These are phyloP conservation scores for Scophthalmus maximus DNA, from an alignment of 2,113 vertebrate genomes.

Conservation along the genomic window DNA sequence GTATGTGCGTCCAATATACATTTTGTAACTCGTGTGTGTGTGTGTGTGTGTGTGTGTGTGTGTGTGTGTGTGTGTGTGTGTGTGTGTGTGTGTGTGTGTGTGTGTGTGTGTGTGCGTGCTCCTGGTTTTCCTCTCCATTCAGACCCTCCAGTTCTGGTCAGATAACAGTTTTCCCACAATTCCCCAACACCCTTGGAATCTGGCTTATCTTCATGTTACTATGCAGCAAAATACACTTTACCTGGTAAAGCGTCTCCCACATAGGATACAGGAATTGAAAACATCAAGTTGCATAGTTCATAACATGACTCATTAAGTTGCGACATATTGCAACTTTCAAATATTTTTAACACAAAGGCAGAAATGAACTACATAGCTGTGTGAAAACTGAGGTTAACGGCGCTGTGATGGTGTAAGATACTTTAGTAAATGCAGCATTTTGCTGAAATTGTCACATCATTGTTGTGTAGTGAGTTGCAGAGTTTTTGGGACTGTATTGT, in stretches of 20 bases:
- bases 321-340: background rate
- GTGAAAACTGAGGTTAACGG: too few species aligned
- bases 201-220: background rate
- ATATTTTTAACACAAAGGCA: background rate
- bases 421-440: background rate
- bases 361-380: background rate
- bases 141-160: constrained; percentile 23
- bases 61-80: background rate
- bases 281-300: background rate
- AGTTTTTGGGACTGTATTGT: background rate
- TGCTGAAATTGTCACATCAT: background rate
- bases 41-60: background rate
- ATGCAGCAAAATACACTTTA: background rate
- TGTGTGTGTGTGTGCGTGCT: background rate
- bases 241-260: constrained; percentile 13
- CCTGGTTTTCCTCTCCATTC: constrained; percentile 21
- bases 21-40: background rate
- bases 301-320: background rate
- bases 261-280: constrained; percentile 6
- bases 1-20: background rate
- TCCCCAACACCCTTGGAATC: constrained; percentile 3
- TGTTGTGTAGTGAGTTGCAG: background rate
- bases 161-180: constrained; percentile 41
- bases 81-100: background rate
- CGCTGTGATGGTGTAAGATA: background rate